Conservation (phyloP, 1,140 invertebrate genomes). For the Zaprionus camerounensis region DNA sequence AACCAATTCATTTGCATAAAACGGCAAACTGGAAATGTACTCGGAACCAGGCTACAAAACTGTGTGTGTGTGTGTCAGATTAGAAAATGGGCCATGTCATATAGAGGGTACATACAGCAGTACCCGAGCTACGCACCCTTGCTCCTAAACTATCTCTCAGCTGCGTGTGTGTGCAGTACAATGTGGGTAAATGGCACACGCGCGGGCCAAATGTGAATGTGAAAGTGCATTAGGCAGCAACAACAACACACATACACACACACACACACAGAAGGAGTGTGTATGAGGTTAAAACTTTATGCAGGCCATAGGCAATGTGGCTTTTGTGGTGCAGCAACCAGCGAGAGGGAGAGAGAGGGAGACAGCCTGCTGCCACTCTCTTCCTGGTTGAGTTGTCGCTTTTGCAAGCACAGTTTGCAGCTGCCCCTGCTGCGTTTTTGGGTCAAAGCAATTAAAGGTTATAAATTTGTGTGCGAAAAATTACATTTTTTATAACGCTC, state of each 20-base stretch:
- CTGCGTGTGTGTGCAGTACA: slow-evolving; percentile 12
- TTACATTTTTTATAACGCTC: slow-evolving; percentile 55
- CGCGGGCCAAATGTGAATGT: slow-evolving; percentile 41
- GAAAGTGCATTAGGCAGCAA: slow-evolving; percentile 74
- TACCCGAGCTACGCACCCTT: background rate
- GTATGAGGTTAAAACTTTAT: slow-evolving; percentile 56
- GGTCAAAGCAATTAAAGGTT: slow-evolving; percentile 83
- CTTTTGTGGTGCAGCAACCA: slow-evolving; percentile 49
- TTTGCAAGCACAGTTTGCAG: background rate
- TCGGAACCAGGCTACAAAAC: slow-evolving; percentile 7
- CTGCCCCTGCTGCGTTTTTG: slow-evolving; percentile 66
- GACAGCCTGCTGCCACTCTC: background rate
- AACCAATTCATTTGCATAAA: slow-evolving; percentile 83
- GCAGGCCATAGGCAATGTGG: slow-evolving; percentile 72
- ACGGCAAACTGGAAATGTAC: slow-evolving; percentile 60
- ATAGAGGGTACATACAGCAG: background rate
- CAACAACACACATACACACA: slow-evolving; percentile 15
- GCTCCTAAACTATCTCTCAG: slow-evolving; percentile 12
- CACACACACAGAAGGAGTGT: background rate
- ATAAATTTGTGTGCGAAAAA: slow-evolving; percentile 80
- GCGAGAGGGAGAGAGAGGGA: background rate
- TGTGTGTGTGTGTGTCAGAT: slow-evolving; percentile 46
- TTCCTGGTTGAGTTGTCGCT: slow-evolving; percentile 25
- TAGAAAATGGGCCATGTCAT: slow-evolving; percentile 64
- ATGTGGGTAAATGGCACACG: slow-evolving; percentile 74